A percentile compares a stretch with the other conserved stretches of the same genome.
Evolutionary conservation across 2,797 vertebrate genomes (phyloP).

Genomic region (Liasis olivaceus): DNA sequence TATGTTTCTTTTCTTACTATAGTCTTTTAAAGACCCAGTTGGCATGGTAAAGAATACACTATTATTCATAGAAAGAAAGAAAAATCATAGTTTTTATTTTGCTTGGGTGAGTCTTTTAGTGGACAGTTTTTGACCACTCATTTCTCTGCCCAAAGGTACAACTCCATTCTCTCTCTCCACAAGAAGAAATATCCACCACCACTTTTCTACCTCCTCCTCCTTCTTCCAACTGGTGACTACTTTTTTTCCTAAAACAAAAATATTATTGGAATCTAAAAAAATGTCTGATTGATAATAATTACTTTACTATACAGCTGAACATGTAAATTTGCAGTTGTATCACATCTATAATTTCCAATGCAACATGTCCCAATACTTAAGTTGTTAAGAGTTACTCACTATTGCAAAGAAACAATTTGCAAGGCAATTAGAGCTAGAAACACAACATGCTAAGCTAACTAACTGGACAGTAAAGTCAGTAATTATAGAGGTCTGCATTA

Average conservation of each 20-base stretch:
- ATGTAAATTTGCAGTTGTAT: slow-evolving; percentile 18
- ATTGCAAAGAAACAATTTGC: slow-evolving; percentile 53
- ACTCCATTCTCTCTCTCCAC: neutral
- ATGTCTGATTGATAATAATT: neutral
- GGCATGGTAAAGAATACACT: neutral
- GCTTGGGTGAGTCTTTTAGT: neutral
- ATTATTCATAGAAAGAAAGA: neutral
- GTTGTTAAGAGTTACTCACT: slow-evolving; percentile 61
- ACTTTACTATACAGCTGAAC: fast-evolving
- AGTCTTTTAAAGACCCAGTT: neutral
- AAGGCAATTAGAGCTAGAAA: slow-evolving; percentile 45
- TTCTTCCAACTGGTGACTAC: neutral
- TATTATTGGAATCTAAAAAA: neutral
- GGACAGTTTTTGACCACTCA: neutral
- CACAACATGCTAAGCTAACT: slow-evolving; percentile 50
- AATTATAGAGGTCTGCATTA: slow-evolving; percentile 76
- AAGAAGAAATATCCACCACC: neutral
- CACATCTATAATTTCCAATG: slow-evolving; percentile 35
- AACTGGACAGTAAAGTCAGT: slow-evolving; percentile 74
- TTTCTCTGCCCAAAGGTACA: neutral
- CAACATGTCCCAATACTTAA: slow-evolving; percentile 55
- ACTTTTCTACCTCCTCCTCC: neutral
- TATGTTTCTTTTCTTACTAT: neutral
- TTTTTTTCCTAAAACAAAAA: neutral
- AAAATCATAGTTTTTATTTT: neutral